A percentile compares a stretch with the other conserved stretches of the same genome.
Evolutionary conservation across 1,140 invertebrate genomes (phyloP).

Genomic region (Physella acuta): DNA sequence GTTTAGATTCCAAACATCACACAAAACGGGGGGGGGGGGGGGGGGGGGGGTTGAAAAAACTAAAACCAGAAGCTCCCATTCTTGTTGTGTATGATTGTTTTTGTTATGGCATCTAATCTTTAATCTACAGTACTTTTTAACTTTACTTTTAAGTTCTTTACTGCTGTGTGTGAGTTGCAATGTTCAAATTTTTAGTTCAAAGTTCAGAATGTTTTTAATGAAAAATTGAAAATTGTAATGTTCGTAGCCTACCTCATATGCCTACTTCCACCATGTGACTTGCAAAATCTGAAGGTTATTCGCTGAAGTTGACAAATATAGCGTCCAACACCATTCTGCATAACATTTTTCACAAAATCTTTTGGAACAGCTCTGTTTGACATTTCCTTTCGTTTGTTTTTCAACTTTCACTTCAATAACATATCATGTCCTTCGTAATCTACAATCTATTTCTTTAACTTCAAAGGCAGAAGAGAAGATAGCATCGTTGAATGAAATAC

Average conservation of each 20-base stretch:
- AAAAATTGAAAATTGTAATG: neutral
- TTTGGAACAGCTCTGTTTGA: conserved; percentile 12
- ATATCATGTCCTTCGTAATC: neutral
- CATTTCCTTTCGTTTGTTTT: conserved; percentile 11
- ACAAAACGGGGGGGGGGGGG: no score
- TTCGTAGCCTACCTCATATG: conserved; percentile 17
- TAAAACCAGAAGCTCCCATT: no score
- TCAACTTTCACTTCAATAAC: no score
- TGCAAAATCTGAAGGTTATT: conserved; percentile 27
- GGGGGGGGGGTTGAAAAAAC: no score
- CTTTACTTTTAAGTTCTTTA: neutral
- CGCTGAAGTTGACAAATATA: conserved; percentile 23
- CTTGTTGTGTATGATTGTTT: no score
- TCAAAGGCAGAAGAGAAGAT: no score
- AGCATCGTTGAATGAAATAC: neutral
- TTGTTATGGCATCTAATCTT: neutral
- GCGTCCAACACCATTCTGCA: conserved; percentile 25
- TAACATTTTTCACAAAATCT: conserved; percentile 26
- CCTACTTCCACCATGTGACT: conserved; percentile 18
- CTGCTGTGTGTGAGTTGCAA: neutral
- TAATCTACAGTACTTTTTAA: neutral
- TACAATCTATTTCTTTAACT: neutral
- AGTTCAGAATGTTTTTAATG: no score
- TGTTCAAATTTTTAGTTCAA: neutral
- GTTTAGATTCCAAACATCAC: no score